Base-by-base conservation (phyloP, 2,888 invertebrate genomes). In the Listrodromus nycthemerus region DNA sequence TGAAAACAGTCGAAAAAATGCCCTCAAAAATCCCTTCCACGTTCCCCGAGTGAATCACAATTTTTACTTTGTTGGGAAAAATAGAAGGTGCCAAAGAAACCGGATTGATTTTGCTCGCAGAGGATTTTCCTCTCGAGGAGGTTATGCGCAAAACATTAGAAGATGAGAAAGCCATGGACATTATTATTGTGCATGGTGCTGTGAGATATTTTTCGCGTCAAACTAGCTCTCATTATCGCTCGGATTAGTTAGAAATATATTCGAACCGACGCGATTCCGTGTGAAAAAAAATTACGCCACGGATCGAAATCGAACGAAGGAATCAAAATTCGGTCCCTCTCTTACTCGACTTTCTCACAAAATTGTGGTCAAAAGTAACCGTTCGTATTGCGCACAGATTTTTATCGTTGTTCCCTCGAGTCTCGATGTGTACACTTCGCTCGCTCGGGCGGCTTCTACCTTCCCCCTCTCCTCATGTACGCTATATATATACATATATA, bases 311-410 rank as follows among this genome's bases (percentile, higher is more conserved):
- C 8, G 37, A 65, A 33, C 19, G 33, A 6, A 21, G 8, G 19
- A 30, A 61, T 5, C 3, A 16, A 19, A 37, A 21, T 8, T 50
- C 63, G 1, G 37, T 19, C 63, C 7, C 19, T 30, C 19, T 75
- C 16, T 52, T 66, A 21, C 52, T 52, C 48, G 37, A 81, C 74
- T 77, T 82, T 82, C 81, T 82, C 81, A 82, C 81, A 77, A 77
- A 65, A 37, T 65, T 45, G 52, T 61, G 41, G 74, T 74, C 71
- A 79, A 79, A 66, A 65, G 37, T 37, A 41, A 65, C 13, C 19
- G 52, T 52, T 55, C 48, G 30, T 50, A 50, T 48, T 63, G 70
- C 37, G 67, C 67, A 50, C 55, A 67, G 80, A 80, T 80, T 74
- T 65, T 80, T 74, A 80, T 74, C 80, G 80, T 74, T 52, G 16